These are phyloP conservation scores for Orthosia gracilis DNA, from an alignment of 2,888 invertebrate genomes.

Conservation along the genomic window DNA sequence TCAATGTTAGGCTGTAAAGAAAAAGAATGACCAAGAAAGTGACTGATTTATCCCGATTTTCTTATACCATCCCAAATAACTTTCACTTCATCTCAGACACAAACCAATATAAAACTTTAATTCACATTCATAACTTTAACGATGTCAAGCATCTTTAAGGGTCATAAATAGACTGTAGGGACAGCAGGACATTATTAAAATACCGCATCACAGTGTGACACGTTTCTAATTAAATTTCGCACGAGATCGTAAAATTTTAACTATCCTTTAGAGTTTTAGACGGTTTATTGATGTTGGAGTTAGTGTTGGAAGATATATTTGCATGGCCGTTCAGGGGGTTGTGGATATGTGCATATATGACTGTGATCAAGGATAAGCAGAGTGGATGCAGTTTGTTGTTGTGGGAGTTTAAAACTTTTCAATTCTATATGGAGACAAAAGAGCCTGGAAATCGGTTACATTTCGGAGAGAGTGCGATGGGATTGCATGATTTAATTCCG, in stretches of 20 bases:
- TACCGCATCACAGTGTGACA: slow-evolving; percentile 84
- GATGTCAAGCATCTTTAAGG: slow-evolving; percentile 75
- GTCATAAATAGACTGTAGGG: slow-evolving; percentile 81
- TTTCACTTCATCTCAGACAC: slow-evolving; percentile 53
- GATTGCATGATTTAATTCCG: too few relatives aligned
- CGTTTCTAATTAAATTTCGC: slow-evolving; percentile 88
- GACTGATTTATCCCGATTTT: neutral
- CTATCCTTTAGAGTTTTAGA: slow-evolving; percentile 83
- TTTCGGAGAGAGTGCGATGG: too few relatives aligned
- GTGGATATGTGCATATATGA: neutral
- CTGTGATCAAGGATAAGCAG: neutral
- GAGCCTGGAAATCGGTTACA: too few relatives aligned
- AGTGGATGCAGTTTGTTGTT: neutral
- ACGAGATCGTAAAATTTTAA: slow-evolving; percentile 86
- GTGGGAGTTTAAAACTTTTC: neutral
- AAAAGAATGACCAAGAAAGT: neutral
- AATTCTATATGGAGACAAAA: too few relatives aligned
- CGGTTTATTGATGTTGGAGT: slow-evolving; percentile 74
- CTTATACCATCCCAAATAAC: neutral
- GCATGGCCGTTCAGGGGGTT: slow-evolving; percentile 32
- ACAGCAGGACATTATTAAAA: slow-evolving; percentile 85
- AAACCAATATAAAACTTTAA: slow-evolving; percentile 80
- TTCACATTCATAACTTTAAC: slow-evolving; percentile 77
- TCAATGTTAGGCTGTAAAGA: too few relatives aligned
- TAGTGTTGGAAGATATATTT: slow-evolving; percentile 44